Percentiles rank a stretch among this genome's conserved stretches.
phyloP scores from a whole-genome alignment of 2,888 invertebrate species.

The Eupithecia subfuscata region DNA sequence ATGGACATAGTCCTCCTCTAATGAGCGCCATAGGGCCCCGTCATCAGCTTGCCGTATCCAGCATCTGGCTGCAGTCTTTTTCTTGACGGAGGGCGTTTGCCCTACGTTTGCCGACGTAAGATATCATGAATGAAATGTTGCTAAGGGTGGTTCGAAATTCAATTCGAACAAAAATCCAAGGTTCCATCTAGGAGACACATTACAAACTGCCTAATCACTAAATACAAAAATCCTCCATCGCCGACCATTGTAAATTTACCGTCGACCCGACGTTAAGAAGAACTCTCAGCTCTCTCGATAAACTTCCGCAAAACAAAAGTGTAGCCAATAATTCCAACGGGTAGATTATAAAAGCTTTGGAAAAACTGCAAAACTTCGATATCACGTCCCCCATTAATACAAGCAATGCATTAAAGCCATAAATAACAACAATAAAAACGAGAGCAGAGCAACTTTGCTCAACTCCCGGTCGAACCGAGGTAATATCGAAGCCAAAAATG shows the following conservation, averaged over 20 bases:
- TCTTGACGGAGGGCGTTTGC: too few species aligned
- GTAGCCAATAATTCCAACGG: constrained; percentile 8
- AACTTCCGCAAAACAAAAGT: constrained; percentile 1
- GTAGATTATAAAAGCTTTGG: constrained; percentile 22
- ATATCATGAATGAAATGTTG: too few species aligned
- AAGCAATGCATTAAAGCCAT: constrained; percentile 38
- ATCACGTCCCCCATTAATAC: constrained; percentile 39
- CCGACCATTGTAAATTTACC: background rate
- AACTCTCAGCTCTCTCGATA: background rate
- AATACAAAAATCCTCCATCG: background rate
- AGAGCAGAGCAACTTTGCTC: constrained; percentile 27
- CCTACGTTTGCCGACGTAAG: too few species aligned
- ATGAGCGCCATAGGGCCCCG: too few species aligned
- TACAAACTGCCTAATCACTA: too few species aligned
- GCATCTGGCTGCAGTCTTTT: too few species aligned
- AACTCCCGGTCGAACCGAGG: constrained; percentile 31
- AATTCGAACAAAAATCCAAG: background rate
- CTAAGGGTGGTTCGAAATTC: background rate
- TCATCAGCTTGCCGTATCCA: too few species aligned
- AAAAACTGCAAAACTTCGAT: constrained; percentile 22
- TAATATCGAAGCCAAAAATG: constrained; percentile 31
- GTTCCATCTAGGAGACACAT: background rate
- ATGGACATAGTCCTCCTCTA: too few species aligned
- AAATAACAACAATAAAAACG: constrained; percentile 42
- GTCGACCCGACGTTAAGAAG: background rate